Evolutionary conservation across 2,113 vertebrate genomes (phyloP).

Genomic region (Thinocorus orbignyianus): DNA sequence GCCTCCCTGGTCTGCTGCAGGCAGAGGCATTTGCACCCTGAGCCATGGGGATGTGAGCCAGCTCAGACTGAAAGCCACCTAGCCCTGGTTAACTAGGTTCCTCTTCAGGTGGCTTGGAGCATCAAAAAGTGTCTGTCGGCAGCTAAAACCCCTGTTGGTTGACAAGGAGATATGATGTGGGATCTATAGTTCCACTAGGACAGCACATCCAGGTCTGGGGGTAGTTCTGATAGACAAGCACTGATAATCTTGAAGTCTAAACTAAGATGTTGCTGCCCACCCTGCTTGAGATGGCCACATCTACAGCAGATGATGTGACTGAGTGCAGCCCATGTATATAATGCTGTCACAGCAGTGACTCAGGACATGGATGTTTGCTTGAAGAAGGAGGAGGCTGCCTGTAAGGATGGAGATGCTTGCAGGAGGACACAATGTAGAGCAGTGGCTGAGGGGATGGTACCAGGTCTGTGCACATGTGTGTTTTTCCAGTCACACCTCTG

Average conservation of each 20-base stretch:
- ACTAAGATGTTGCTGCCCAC: not conserved
- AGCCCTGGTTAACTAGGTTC: not conserved
- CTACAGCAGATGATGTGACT: not conserved
- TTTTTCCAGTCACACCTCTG: not conserved
- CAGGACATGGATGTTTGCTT: not conserved
- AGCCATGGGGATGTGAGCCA: not conserved
- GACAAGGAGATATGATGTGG: not conserved
- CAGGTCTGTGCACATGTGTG: accelerated
- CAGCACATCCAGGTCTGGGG: not conserved
- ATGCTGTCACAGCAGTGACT: not conserved
- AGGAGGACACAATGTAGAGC: not conserved
- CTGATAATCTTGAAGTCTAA: not conserved
- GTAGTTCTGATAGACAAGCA: not conserved
- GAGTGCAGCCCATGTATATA: accelerated
- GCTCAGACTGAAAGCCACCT: not conserved
- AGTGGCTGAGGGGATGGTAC: not conserved
- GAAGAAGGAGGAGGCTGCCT: not conserved
- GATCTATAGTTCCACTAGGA: not conserved
- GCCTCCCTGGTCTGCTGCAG: not conserved
- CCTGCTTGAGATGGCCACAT: not conserved
- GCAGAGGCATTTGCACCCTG: not conserved
- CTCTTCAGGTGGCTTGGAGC: not conserved
- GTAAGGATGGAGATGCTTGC: no score
- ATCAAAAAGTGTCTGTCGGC: accelerated
- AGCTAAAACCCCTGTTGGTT: not conserved